Evolutionary conservation across 2,888 invertebrate genomes (phyloP).

Genomic region (Esperia sulphurella): DNA sequence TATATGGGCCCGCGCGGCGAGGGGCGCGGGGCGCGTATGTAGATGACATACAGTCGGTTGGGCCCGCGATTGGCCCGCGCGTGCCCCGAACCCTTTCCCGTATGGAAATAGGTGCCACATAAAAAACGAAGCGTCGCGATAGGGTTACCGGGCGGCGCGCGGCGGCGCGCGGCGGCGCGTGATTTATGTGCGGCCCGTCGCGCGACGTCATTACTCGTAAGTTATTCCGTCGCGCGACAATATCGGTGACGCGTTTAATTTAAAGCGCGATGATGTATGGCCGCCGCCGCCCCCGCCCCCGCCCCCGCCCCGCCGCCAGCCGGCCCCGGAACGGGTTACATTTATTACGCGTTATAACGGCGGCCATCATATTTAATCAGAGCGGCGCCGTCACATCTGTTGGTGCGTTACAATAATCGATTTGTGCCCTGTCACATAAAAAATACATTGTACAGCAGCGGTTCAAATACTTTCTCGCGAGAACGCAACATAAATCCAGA

Average conservation of each 20-base stretch:
- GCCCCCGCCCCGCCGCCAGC: slow-evolving; percentile 8
- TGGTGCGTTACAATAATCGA: no score
- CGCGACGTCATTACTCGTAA: slow-evolving; percentile 35
- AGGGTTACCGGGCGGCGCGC: slow-evolving; percentile 10
- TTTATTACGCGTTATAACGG: no score
- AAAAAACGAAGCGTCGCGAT: slow-evolving; percentile 26
- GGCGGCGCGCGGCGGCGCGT: slow-evolving; percentile 19
- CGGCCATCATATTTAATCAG: no score
- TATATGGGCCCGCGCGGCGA: slow-evolving; percentile 11
- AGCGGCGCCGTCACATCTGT: background rate
- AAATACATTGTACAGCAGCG: no score
- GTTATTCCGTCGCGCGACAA: slow-evolving; percentile 45
- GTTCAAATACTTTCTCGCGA: no score
- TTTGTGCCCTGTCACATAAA: no score
- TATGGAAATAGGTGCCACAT: slow-evolving; percentile 12
- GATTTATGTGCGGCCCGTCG: slow-evolving; percentile 39
- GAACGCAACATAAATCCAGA: no score
- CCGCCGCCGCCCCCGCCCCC: slow-evolving; percentile 3
- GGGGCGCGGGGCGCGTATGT: slow-evolving; percentile 32
- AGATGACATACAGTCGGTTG: slow-evolving; percentile 43
- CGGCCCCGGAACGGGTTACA: background rate
- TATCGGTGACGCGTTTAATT: slow-evolving; percentile 55
- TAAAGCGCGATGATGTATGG: slow-evolving; percentile 57
- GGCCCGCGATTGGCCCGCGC: slow-evolving; percentile 35
- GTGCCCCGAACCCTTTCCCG: slow-evolving; percentile 12